phyloP scores from a whole-genome alignment of 2,113 vertebrate genomes.

The Poeciliopsis turrubarensis region DNA sequence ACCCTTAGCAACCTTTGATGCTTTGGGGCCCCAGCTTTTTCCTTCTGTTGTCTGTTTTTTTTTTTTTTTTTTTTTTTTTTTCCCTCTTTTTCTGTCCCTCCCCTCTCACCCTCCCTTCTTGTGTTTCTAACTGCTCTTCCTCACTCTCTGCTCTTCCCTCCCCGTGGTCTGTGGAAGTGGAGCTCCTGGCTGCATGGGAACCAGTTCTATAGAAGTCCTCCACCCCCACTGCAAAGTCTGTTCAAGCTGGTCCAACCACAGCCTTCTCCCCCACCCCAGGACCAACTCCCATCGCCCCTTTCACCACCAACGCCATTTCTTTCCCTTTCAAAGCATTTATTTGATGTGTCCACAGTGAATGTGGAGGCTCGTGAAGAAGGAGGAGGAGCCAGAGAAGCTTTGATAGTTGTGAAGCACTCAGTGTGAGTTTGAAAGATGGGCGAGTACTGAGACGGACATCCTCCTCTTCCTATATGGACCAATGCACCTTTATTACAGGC shows the following conservation, averaged over 20 bases:
- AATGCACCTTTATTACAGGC: conserved; percentile 67
- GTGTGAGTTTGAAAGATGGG: conserved; percentile 66
- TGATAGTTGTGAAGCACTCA: conserved; percentile 75
- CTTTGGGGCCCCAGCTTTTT: conserved; percentile 75
- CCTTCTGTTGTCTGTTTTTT: conserved; percentile 53
- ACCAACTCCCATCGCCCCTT: background rate
- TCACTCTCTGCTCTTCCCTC: conserved; percentile 57
- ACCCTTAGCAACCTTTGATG: conserved; percentile 84
- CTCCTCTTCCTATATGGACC: conserved; percentile 65
- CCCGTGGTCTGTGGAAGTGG: conserved; percentile 66
- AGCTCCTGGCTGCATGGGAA: conserved; percentile 74
- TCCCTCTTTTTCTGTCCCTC: conserved; percentile 55
- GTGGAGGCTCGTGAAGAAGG: conserved; percentile 47
- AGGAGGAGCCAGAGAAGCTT: conserved; percentile 59
- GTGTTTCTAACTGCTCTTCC: conserved; percentile 67
- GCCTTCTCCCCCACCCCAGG: background rate
- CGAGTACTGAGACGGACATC: conserved; percentile 69
- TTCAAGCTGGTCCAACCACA: conserved; percentile 62
- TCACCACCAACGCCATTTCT: conserved; percentile 53
- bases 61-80: conserved; percentile 39
- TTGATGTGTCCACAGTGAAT: conserved; percentile 72
- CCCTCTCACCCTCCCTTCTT: conserved; percentile 61
- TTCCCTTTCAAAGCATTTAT: conserved; percentile 71
- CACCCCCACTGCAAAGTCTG: conserved; percentile 70
- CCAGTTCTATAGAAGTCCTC: conserved; percentile 61